A percentile compares a stretch with the other conserved stretches of the same genome.
These are phyloP conservation scores for Hestina assimilis DNA, from an alignment of 1,140 invertebrate genomes.

Conservation along the genomic window DNA sequence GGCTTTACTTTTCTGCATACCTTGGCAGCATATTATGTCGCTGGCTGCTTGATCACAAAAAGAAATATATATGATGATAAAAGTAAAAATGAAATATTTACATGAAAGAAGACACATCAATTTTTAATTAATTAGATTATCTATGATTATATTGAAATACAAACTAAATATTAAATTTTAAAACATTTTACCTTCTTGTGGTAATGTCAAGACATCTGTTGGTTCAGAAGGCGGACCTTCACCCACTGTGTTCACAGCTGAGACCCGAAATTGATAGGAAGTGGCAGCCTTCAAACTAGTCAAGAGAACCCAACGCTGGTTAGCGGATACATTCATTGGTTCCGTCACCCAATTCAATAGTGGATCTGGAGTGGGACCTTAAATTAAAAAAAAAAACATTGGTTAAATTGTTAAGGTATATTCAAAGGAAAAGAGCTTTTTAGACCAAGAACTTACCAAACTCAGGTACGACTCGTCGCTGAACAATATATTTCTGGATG, in stretches of 20 bases:
- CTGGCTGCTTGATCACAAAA: slow-evolving; percentile 73
- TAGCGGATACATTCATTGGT: slow-evolving; percentile 90
- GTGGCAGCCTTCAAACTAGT: slow-evolving; percentile 95
- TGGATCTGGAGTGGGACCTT: slow-evolving; percentile 89
- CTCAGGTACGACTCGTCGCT: slow-evolving; percentile 92
- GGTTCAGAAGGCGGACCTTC: slow-evolving; percentile 94
- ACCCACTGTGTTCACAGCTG: slow-evolving; percentile 96
- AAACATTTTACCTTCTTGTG: slow-evolving; percentile 93
- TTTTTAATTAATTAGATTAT: no score
- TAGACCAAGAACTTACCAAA: slow-evolving; percentile 85
- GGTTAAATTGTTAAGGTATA: no score
- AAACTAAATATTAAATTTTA: neutral
- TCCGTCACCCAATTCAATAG: slow-evolving; percentile 93
- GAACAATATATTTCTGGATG: slow-evolving; percentile 95
- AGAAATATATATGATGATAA: slow-evolving; percentile 37
- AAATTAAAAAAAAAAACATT: slow-evolving; percentile 38
- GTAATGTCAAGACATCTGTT: slow-evolving; percentile 91
- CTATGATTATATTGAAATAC: no score
- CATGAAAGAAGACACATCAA: no score
- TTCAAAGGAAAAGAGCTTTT: no score
- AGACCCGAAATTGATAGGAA: slow-evolving; percentile 97
- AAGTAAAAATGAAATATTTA: neutral
- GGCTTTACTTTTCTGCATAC: slow-evolving; percentile 56
- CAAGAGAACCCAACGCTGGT: slow-evolving; percentile 88
- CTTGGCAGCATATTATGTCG: slow-evolving; percentile 78